Percentiles rank a stretch among this genome's conserved stretches.
phyloP scores from a whole-genome alignment of 2,113 vertebrate species.

The Craseonycteris thonglongyai region DNA sequence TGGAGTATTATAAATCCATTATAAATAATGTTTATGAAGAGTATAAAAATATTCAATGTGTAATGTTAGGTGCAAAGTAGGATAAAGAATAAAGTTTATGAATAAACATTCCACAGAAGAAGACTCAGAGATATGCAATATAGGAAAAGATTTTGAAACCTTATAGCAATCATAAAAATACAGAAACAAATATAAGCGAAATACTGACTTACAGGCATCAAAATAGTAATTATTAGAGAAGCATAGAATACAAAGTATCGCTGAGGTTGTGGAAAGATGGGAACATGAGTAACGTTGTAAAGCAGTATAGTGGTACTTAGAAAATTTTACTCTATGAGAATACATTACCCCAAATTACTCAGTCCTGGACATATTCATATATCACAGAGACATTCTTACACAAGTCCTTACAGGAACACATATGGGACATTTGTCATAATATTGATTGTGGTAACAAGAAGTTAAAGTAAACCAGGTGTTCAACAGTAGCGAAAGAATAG shows the following conservation, averaged over 20 bases:
- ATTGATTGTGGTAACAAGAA: neutral
- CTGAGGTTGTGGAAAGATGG: neutral
- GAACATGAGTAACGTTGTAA: neutral
- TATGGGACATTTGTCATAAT: neutral
- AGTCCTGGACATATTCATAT: neutral
- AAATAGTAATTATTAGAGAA: neutral
- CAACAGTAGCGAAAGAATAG: neutral
- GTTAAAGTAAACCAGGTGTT: neutral
- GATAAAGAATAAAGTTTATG: neutral
- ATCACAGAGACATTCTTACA: neutral
- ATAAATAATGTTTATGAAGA: neutral
- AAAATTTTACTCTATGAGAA: neutral
- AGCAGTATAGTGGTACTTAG: rapidly evolving
- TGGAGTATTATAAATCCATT: neutral
- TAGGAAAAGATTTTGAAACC: neutral
- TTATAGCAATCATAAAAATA: neutral
- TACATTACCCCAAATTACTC: neutral
- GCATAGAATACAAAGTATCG: neutral
- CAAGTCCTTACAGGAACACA: neutral
- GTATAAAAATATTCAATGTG: neutral
- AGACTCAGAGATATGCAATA: neutral
- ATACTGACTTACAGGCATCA: neutral
- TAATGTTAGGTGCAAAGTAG: neutral
- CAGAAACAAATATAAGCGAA: neutral
- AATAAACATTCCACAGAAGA: neutral